Conservation (phyloP, 2,113 vertebrate species). For the Octodon degus region DNA sequence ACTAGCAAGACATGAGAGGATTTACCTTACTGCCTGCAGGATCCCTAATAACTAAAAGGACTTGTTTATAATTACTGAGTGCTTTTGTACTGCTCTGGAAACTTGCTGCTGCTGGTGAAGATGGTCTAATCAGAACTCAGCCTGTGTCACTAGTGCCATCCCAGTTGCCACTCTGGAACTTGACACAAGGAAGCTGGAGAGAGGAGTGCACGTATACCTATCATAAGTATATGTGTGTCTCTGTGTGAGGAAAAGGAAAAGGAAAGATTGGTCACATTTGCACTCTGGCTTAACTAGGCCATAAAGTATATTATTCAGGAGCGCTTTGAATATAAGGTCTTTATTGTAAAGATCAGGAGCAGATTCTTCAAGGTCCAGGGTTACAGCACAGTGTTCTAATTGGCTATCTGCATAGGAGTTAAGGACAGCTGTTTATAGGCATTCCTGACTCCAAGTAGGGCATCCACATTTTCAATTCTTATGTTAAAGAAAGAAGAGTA, state of each 20-base stretch:
- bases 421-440: not conserved
- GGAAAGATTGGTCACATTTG: not conserved
- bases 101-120: constrained; percentile 70
- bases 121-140: constrained; percentile 64
- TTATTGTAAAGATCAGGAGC: not conserved
- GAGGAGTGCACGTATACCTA: not conserved
- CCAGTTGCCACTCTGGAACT: constrained; percentile 25
- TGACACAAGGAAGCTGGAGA: not conserved
- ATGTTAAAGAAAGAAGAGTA: not conserved
- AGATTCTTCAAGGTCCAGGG: constrained; percentile 13
- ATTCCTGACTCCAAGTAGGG: constrained; percentile 56
- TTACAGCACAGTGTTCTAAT: not conserved
- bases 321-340: not conserved
- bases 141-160: not conserved
- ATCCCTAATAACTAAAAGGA: constrained; percentile 64
- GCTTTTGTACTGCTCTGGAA: not conserved
- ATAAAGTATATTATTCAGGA: not conserved
- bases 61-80: constrained; percentile 67
- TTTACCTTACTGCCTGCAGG: constrained; percentile 76
- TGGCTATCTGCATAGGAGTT: constrained; percentile 27
- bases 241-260: not conserved
- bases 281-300: not conserved
- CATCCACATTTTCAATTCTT: constrained; percentile 28
- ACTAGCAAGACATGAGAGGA: constrained; percentile 73
- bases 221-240: not conserved